Conservation (phyloP, 2,888 invertebrate genomes). For the Entomobrya multifasciata region DNA sequence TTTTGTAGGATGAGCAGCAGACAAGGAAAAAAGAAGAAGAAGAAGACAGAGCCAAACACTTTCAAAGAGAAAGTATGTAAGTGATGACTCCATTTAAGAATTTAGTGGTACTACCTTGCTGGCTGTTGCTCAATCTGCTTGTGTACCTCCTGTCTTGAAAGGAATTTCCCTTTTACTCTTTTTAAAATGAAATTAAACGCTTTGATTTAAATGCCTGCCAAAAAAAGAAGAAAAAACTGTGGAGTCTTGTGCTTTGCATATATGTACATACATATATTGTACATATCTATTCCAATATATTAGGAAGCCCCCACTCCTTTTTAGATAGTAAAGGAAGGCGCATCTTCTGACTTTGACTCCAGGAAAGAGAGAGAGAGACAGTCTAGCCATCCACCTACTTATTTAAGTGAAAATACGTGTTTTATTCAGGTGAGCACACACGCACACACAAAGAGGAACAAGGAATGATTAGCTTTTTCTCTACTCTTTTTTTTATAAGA, state of each 20-base stretch:
- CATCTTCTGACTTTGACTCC: too few relatives aligned
- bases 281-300: too few relatives aligned
- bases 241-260: too few relatives aligned
- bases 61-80: conserved; percentile 18
- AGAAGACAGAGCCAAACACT: neutral
- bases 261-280: neutral
- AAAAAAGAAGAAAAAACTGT: too few relatives aligned
- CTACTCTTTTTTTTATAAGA: neutral
- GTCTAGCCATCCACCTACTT: conserved; percentile 23
- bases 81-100: conserved; percentile 36
- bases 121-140: neutral
- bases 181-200: conserved; percentile 45
- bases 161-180: conserved; percentile 24
- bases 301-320: too few relatives aligned
- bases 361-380: neutral
- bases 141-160: neutral
- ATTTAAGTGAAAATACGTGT: conserved; percentile 36
- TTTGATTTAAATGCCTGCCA: conserved; percentile 49
- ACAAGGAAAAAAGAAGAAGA: neutral
- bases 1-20: neutral
- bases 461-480: conserved; percentile 40
- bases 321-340: too few relatives aligned
- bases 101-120: neutral
- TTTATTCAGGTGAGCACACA: conserved; percentile 46
- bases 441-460: conserved; percentile 33